These are phyloP conservation scores for Phanerotoma sp. DNA, from an alignment of 2,888 invertebrate genomes.

Conservation along the genomic window DNA sequence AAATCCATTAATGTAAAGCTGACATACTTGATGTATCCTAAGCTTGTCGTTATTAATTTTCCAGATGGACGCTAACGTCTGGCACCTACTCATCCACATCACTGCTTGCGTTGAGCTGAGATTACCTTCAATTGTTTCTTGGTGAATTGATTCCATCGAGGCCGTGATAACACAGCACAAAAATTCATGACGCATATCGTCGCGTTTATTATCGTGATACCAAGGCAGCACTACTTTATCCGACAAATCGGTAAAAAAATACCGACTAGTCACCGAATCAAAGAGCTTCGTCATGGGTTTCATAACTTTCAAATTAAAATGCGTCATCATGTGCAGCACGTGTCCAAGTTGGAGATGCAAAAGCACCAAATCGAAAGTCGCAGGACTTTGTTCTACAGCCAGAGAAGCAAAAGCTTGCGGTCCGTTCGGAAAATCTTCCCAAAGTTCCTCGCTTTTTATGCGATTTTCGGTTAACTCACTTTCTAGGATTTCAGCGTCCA, in stretches of 20 bases:
- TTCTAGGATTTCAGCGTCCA: slow-evolving; percentile 58
- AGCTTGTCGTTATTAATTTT: slow-evolving; percentile 70
- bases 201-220: slow-evolving; percentile 66
- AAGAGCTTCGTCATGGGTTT: slow-evolving; percentile 77
- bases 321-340: slow-evolving; percentile 76
- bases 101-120: slow-evolving; percentile 59
- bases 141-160: slow-evolving; percentile 72
- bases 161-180: slow-evolving; percentile 72
- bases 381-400: slow-evolving; percentile 73
- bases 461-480: slow-evolving; percentile 56
- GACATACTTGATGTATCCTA: slow-evolving; percentile 74
- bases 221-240: slow-evolving; percentile 47
- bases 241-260: slow-evolving; percentile 52
- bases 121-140: slow-evolving; percentile 60
- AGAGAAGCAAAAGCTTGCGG: slow-evolving; percentile 73
- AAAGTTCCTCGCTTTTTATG: slow-evolving; percentile 66
- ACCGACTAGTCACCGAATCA: slow-evolving; percentile 64
- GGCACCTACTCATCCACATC: slow-evolving; percentile 73
- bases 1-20: slow-evolving; percentile 63
- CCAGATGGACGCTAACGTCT: slow-evolving; percentile 75
- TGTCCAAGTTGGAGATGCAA: slow-evolving; percentile 79
- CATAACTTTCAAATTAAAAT: slow-evolving; percentile 72
- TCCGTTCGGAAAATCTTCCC: slow-evolving; percentile 61
- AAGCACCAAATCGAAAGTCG: slow-evolving; percentile 74
- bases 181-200: slow-evolving; percentile 70